Percentiles rank a stretch among this genome's conserved stretches.
phyloP scores from a whole-genome alignment of 2,797 vertebrate species.

The Phrynocephalus guinanensis region DNA sequence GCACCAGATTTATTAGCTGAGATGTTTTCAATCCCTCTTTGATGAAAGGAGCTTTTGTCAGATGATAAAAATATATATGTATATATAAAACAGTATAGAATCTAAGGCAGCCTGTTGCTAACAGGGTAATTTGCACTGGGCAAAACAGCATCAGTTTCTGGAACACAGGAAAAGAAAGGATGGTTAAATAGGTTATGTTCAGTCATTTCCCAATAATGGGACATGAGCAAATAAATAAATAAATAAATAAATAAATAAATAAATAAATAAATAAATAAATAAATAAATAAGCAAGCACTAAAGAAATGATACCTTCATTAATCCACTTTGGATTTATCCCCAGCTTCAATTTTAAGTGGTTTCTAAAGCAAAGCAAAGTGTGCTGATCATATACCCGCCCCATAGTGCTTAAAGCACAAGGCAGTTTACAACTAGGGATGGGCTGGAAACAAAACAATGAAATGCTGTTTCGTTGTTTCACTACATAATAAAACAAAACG shows the following conservation, averaged over 20 bases:
- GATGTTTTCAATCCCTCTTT: slow-evolving; percentile 52
- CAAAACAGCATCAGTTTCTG: slow-evolving; percentile 32
- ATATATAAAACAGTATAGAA: slow-evolving; percentile 30
- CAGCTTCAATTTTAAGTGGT: neutral
- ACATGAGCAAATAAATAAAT: neutral
- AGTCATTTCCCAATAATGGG: neutral
- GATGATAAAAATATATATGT: slow-evolving; percentile 36
- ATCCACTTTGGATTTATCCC: neutral
- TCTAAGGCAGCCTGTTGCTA: slow-evolving; percentile 39
- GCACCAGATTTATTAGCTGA: slow-evolving; percentile 43
- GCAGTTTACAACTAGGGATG: too few relatives aligned
- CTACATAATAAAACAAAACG: too few relatives aligned
- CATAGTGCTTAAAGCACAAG: too few relatives aligned
- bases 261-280: too few relatives aligned
- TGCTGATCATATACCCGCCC: too few relatives aligned
- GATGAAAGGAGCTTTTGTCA: slow-evolving; percentile 32
- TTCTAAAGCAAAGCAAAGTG: neutral
- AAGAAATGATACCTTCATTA: too few relatives aligned
- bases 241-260: too few relatives aligned
- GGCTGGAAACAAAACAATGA: too few relatives aligned
- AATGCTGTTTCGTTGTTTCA: too few relatives aligned
- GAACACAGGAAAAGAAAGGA: slow-evolving; percentile 7
- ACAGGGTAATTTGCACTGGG: slow-evolving; percentile 51
- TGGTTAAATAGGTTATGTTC: slow-evolving; percentile 40
- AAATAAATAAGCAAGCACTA: neutral